phyloP scores from a whole-genome alignment of 2,113 vertebrate genomes.

The Calidris pugnax region DNA sequence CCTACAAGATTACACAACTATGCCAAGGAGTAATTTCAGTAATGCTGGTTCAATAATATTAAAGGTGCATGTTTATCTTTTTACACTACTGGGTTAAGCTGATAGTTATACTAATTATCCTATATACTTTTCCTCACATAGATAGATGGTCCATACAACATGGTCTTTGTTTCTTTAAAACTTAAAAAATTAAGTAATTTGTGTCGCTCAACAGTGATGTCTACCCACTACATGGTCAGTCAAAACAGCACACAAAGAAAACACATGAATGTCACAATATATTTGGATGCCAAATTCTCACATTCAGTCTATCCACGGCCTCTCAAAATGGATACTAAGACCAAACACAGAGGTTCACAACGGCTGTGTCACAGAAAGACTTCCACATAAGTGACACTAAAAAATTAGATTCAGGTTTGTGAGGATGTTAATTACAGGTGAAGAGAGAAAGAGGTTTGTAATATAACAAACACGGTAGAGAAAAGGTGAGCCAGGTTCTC shows the following conservation, averaged over 20 bases:
- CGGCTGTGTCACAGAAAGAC: neutral
- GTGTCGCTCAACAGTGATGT: neutral
- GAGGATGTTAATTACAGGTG: neutral
- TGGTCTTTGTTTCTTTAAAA: neutral
- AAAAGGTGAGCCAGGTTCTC: neutral
- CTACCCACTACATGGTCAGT: neutral
- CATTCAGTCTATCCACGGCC: neutral
- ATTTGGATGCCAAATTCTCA: neutral
- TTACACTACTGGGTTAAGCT: neutral
- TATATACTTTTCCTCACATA: neutral
- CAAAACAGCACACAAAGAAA: neutral
- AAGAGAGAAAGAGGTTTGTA: neutral
- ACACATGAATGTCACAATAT: neutral
- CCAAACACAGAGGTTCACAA: neutral
- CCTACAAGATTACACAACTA: constrained; percentile 65
- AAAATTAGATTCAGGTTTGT: neutral
- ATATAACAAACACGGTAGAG: neutral
- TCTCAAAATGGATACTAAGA: neutral
- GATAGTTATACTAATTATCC: neutral
- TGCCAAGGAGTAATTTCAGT: constrained; percentile 69
- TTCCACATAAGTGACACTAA: neutral
- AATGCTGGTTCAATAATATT: constrained; percentile 49
- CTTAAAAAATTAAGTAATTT: neutral
- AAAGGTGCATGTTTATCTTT: constrained; percentile 57
- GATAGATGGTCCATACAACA: neutral